These are phyloP conservation scores for Homarus americanus DNA, from an alignment of 1,140 invertebrate species.

Conservation along the genomic window DNA sequence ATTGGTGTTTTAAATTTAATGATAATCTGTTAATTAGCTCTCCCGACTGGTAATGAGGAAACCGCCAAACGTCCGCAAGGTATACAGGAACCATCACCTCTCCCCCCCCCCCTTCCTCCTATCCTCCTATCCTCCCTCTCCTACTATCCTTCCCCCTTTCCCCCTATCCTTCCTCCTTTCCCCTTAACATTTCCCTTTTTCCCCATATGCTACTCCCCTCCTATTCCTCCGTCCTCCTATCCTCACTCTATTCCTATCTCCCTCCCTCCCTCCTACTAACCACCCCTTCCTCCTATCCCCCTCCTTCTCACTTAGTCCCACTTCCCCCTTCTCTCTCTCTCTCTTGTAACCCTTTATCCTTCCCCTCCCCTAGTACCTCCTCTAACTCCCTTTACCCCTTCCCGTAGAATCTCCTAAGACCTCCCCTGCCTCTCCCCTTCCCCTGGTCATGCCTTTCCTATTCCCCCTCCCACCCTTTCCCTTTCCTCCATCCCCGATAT, in stretches of 20 bases:
- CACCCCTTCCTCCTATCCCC: background rate
- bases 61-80: background rate
- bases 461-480: too few relatives aligned
- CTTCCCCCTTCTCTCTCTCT: too few relatives aligned
- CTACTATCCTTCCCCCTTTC: background rate
- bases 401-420: too few relatives aligned
- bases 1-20: constrained; percentile 18
- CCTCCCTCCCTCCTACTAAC: background rate
- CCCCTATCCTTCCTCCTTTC: background rate
- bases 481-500: too few relatives aligned
- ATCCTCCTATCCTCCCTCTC: background rate
- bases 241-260: background rate
- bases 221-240: too few relatives aligned
- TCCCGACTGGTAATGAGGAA: constrained; percentile 1
- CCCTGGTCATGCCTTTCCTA: too few relatives aligned
- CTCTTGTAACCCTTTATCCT: background rate
- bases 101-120: background rate
- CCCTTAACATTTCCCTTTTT: background rate
- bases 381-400: background rate
- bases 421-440: too few relatives aligned
- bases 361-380: background rate
- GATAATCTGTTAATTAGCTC: constrained; percentile 32
- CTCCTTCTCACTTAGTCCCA: background rate
- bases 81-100: background rate
- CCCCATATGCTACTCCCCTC: background rate